phyloP scores from a whole-genome alignment of 2,888 invertebrate species.

The Pterobdella sp. region DNA sequence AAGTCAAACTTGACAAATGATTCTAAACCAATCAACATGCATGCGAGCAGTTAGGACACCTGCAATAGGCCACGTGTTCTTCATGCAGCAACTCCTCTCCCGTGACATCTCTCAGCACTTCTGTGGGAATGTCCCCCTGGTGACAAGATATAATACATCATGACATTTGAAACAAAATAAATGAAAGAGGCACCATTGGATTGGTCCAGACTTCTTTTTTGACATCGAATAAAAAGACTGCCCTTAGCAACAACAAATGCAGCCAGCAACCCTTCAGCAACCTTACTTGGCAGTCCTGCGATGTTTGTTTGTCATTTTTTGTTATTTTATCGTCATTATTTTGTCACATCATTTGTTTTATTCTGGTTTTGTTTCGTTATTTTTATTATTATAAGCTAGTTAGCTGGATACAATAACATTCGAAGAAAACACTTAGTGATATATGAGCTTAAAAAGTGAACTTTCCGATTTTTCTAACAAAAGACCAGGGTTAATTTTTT shows the following conservation, averaged over 20 bases:
- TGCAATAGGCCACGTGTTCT: conserved; percentile 47
- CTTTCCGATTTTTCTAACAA: too few species aligned
- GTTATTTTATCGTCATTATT: too few species aligned
- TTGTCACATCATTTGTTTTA: not conserved
- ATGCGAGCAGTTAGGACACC: conserved; percentile 35
- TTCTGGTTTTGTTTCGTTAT: not conserved
- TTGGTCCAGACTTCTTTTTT: conserved; percentile 79
- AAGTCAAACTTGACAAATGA: not conserved
- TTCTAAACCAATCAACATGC: not conserved
- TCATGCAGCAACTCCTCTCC: conserved; percentile 47
- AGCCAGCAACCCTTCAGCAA: conserved; percentile 66
- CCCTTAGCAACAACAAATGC: conserved; percentile 68
- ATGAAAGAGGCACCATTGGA: conserved; percentile 39
- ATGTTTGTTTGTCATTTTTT: not conserved
- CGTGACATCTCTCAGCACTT: conserved; percentile 80
- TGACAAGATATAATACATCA: conserved; percentile 33
- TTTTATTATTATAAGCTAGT: too few species aligned
- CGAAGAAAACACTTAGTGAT: too few species aligned
- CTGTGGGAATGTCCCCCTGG: conserved; percentile 69
- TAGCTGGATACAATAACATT: too few species aligned
- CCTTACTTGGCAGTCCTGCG: conserved; percentile 61
- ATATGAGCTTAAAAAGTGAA: too few species aligned
- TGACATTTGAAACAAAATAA: conserved; percentile 23
- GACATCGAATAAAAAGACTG: conserved; percentile 82
- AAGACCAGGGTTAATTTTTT: too few species aligned